A percentile compares a stretch with the other conserved stretches of the same genome.
phyloP scores from a whole-genome alignment of 1,140 invertebrate genomes.

The Drosophila albomicans region DNA sequence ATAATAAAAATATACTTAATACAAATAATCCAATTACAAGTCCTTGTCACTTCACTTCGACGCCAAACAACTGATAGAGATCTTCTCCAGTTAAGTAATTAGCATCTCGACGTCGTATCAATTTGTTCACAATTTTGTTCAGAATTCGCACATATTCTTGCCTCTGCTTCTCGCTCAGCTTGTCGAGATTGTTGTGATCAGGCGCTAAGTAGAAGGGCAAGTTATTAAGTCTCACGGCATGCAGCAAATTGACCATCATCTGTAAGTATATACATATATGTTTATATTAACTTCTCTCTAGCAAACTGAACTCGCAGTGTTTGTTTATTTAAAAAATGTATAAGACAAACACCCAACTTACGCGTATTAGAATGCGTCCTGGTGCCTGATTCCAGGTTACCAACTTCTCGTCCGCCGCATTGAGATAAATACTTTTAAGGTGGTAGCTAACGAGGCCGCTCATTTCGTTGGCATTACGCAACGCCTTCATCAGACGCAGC shows the following conservation, averaged over 20 bases:
- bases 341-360: slow-evolving; percentile 12
- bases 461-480: slow-evolving; percentile 51
- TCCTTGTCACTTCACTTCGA: slow-evolving; percentile 6
- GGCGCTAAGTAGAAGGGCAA: slow-evolving; percentile 52
- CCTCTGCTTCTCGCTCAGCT: background rate
- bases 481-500: slow-evolving; percentile 52
- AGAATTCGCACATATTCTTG: slow-evolving; percentile 8
- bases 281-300: background rate
- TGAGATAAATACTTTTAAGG: slow-evolving; percentile 50
- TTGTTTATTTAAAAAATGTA: too few species aligned
- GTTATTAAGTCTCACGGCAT: slow-evolving; percentile 12
- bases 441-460: slow-evolving; percentile 44
- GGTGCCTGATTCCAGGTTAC: slow-evolving; percentile 46
- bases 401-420: background rate
- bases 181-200: slow-evolving; percentile 36
- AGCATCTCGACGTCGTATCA: slow-evolving; percentile 15
- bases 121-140: background rate
- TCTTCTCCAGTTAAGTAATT: slow-evolving; percentile 30
- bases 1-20: slow-evolving; percentile 48
- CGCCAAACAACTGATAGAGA: slow-evolving; percentile 24
- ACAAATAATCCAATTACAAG: slow-evolving; percentile 12
- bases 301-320: too few species aligned
- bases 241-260: slow-evolving; percentile 7
- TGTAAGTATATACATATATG: background rate
- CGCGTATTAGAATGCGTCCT: slow-evolving; percentile 48